A percentile compares a stretch with the other conserved stretches of the same genome.
Evolutionary conservation across 2,797 vertebrate species (phyloP).

Genomic region (Sebastes aleutianus): DNA sequence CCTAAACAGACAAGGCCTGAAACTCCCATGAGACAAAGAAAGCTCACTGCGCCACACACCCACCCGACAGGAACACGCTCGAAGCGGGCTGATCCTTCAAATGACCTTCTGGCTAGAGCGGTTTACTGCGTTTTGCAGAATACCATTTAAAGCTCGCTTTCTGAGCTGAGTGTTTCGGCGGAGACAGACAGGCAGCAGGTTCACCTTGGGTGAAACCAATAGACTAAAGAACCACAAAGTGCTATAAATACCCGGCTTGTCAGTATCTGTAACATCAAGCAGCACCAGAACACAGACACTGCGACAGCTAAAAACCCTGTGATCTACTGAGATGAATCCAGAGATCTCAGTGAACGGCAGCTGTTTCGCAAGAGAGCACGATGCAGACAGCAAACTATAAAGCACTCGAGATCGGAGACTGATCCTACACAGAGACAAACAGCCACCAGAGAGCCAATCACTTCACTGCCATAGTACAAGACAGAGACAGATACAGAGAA

Average conservation of each 20-base stretch:
- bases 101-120: constrained; percentile 49
- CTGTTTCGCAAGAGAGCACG: constrained; percentile 54
- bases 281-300: constrained; percentile 53
- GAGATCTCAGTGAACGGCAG: constrained; percentile 54
- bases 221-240: constrained; percentile 63
- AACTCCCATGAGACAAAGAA: constrained; percentile 24
- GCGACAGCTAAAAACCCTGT: constrained; percentile 48
- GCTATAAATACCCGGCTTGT: constrained; percentile 74
- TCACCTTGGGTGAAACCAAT: constrained; percentile 67
- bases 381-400: constrained; percentile 55
- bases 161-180: constrained; percentile 22
- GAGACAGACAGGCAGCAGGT: constrained; percentile 47
- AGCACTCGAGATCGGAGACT: constrained; percentile 66
- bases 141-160: constrained; percentile 42
- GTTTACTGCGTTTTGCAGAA: constrained; percentile 53
- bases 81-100: constrained; percentile 40
- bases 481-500: constrained; percentile 60
- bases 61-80: constrained; percentile 16
- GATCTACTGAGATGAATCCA: constrained; percentile 48
- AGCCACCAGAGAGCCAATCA: constrained; percentile 65
- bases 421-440: constrained; percentile 62
- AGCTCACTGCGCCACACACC: constrained; percentile 9
- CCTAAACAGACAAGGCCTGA: constrained; percentile 5
- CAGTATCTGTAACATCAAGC: constrained; percentile 70
- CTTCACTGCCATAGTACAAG: constrained; percentile 54